Percentiles rank a stretch among this genome's conserved stretches.
Evolutionary conservation across 2,113 vertebrate genomes (phyloP).

Genomic region (Ceyx melanurus): DNA sequence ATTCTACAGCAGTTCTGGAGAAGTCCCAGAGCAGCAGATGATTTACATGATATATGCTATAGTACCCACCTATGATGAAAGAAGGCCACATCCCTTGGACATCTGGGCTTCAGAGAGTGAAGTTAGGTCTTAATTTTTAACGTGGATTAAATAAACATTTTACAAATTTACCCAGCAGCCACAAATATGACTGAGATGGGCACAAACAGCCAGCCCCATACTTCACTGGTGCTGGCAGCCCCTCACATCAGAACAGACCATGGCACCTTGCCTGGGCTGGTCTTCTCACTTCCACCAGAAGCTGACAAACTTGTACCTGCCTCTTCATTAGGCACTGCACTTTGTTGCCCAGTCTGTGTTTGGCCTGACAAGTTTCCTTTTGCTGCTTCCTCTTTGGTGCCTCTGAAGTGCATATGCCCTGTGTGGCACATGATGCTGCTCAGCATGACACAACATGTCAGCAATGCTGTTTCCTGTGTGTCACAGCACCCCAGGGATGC

Average conservation of each 20-base stretch:
- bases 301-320: no score
- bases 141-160: neutral
- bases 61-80: neutral
- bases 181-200: rapidly evolving
- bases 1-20: rapidly evolving
- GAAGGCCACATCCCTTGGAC: rapidly evolving
- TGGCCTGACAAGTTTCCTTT: no score
- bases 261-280: neutral
- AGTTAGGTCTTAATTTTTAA: neutral
- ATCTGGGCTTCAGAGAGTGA: neutral
- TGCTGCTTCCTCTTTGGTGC: neutral
- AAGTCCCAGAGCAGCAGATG: neutral
- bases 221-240: no score
- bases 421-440: neutral
- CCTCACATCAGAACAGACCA: rapidly evolving
- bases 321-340: rapidly evolving
- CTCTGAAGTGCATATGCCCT: neutral
- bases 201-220: neutral
- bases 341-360: rapidly evolving
- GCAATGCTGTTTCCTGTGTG: neutral
- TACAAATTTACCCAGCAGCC: rapidly evolving
- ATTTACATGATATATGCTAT: rapidly evolving
- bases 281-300: neutral
- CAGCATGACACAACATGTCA: neutral
- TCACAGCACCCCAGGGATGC: neutral